Evolutionary conservation across 2,888 invertebrate genomes (phyloP), one percentile per base, ranked within the genome.

Genomic region (Drosophila imparisetae): DNA sequence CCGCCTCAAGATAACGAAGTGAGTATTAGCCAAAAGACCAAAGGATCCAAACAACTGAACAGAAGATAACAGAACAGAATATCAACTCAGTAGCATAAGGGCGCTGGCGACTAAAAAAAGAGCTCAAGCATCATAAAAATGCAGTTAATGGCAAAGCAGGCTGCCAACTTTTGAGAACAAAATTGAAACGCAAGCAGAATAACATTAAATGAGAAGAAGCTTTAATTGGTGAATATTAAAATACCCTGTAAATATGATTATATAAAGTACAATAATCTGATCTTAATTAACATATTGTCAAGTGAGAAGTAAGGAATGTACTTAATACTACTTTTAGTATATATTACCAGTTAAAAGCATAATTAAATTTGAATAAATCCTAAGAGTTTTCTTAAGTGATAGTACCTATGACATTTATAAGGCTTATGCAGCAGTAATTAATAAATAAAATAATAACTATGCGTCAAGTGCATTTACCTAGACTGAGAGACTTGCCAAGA

Each of bases 1-100:
- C 99, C 99, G 45, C 98, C 98, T 5, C 99, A 99, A 94, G 99
- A 99, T 94, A 98, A 98, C 94, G 97, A 97, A 94, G 95, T 95
- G 91, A 92, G 92, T 91, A 86, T 77, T 78, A 76, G 73, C 76
- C 71, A 70, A 77, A 65, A 55, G 34, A 57, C 59, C 40, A 48
- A 45, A 72, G 45, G 34, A 40, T 18, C 61, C 49, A 52, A 45
- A 42, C 34, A 34, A 57, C 57, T 30, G 15, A 30, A 10, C 27
- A 29, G 32, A n/a, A 61, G 59, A 30, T 40, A 73, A 36, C 18
- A 36, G 49, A 30, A 45, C 45, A 36, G 29, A 50, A 53, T n/a
- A 48, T 67, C 67, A 38, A 36, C 54, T 18, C 7, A 32, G 52
- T 27, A 65, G 49, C 63, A 30, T 34, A 49, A 62, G 50, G 75